Evolutionary conservation across 2,797 vertebrate species (phyloP).

Genomic region (Siniperca undulata): DNA sequence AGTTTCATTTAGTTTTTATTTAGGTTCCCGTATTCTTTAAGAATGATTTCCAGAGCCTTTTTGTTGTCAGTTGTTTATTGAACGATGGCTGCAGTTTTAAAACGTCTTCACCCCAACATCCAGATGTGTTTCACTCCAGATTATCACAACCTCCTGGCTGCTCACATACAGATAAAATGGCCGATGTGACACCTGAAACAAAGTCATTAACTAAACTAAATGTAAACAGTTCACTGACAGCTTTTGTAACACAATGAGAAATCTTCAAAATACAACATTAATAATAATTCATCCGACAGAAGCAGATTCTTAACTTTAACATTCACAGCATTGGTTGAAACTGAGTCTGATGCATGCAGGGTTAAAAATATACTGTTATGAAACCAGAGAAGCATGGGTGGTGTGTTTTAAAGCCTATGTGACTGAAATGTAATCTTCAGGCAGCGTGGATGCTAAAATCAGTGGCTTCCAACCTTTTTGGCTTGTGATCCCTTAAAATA

Average conservation of each 20-base stretch:
- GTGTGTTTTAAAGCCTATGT: neutral
- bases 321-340: neutral
- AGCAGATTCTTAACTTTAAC: neutral
- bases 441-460: neutral
- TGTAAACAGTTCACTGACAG: neutral
- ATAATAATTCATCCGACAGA: neutral
- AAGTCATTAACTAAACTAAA: neutral
- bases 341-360: slow-evolving; percentile 9
- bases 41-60: neutral
- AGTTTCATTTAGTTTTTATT: neutral
- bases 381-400: neutral
- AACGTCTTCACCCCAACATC: neutral
- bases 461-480: neutral
- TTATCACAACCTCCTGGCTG: neutral
- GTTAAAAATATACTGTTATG: neutral
- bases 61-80: slow-evolving; percentile 6
- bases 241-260: neutral
- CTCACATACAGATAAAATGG: slow-evolving; percentile 6
- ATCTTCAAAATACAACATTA: slow-evolving; percentile 13
- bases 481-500: neutral
- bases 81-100: neutral
- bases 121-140: neutral
- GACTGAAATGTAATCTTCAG: neutral
- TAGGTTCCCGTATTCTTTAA: neutral
- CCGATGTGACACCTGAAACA: slow-evolving; percentile 9